Base-by-base conservation (phyloP, 1,140 invertebrate species). In the Drosophila athabasca region DNA sequence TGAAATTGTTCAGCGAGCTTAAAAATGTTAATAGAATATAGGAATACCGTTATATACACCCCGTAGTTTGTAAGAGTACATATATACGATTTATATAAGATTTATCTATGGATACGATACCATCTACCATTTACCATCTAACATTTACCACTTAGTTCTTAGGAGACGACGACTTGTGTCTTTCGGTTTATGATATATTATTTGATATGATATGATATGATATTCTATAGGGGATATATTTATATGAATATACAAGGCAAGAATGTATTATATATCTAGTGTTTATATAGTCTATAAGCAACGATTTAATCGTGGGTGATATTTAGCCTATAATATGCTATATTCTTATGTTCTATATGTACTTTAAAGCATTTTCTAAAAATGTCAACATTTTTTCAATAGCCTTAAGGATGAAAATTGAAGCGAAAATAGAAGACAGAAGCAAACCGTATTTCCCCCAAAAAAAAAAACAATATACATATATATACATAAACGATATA, bases 281-380 rank as follows among this genome's bases (percentile, higher is more conserved):
- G 72, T 87, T 87, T 88, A 80, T 73, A 76, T 88, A 88, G 83
- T 79, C 64, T 83, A 24, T 88, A 88, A 89, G 81, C 76, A 87
- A 76, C 89, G 89, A 90, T 90, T 80, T 80, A 90, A 90, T 90
- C 89, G 89, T 90, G 82, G 90, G 89, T 90, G 89, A 90, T 90
- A 90, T 90, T 90, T 90, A 90, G 89, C 84, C 84, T 90, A 90
- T 83, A 82, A 89, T 89, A 82, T 89, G 79, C 83, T 88, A 87
- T 88, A 88, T 88, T 88, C 84, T 88, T 88, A 88, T 87, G 83
- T 88, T 88, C 83, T 88, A 68, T 59, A 73, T 66, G 78, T 87
- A 87, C 83, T 88, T 88, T 88, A 83, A 78, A 70, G 35, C 83
- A 88, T 88, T 88, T 88, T 88, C 76, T 68, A 87, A 88, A 88